A percentile compares a stretch with the other conserved stretches of the same genome.
These are phyloP conservation scores for Laodelphax striatellus DNA, from an alignment of 1,140 invertebrate species.

Conservation along the genomic window DNA sequence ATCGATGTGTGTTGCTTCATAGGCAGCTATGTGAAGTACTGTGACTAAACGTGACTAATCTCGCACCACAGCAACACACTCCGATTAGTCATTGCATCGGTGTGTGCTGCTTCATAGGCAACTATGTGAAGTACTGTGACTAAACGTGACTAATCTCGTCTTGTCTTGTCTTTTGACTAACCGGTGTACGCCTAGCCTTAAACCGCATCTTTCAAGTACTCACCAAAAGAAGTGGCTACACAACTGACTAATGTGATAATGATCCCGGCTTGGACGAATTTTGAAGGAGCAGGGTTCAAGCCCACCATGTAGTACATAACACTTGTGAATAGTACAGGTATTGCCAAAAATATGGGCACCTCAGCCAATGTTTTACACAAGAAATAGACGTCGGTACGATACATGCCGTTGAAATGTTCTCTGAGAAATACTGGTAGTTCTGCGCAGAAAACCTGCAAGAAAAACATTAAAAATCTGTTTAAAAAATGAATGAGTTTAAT, in stretches of 20 bases:
- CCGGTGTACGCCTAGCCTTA: too few relatives aligned
- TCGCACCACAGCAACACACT: too few relatives aligned
- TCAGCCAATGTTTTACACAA: slow-evolving; percentile 84
- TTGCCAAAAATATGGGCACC: slow-evolving; percentile 64
- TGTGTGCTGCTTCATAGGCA: too few relatives aligned
- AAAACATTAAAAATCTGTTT: not conserved
- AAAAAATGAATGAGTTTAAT: not conserved
- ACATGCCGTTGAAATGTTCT: slow-evolving; percentile 86
- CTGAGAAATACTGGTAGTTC: slow-evolving; percentile 86
- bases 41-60: too few relatives aligned
- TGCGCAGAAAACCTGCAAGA: slow-evolving; percentile 73
- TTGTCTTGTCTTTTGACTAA: too few relatives aligned
- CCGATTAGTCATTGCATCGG: too few relatives aligned
- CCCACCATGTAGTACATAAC: slow-evolving; percentile 84
- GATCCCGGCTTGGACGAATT: slow-evolving; percentile 62
- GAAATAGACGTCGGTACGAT: slow-evolving; percentile 87
- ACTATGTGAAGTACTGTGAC: too few relatives aligned
- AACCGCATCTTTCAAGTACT: too few relatives aligned
- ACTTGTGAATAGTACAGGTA: slow-evolving; percentile 72
- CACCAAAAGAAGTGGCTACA: slow-evolving; percentile 84
- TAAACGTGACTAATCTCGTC: too few relatives aligned
- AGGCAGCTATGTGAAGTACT: too few relatives aligned
- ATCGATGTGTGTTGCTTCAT: too few relatives aligned
- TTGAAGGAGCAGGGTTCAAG: slow-evolving; percentile 52
- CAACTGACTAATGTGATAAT: slow-evolving; percentile 77